Evolutionary conservation across 2,113 vertebrate species (phyloP).

Genomic region (Penelope pileata): DNA sequence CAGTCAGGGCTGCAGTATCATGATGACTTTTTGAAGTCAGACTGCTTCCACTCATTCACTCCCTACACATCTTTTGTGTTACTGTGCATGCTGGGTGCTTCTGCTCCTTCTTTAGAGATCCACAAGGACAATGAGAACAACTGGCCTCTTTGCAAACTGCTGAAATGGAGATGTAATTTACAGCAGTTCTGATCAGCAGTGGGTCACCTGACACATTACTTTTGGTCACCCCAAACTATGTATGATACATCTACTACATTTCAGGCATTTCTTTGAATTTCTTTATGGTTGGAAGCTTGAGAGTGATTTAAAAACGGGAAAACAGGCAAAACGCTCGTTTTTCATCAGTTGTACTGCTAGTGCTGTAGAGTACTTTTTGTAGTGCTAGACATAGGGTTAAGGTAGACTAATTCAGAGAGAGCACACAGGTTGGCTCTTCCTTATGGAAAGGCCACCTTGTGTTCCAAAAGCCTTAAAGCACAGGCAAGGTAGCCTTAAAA

Average conservation of each 20-base stretch:
- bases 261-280: not conserved
- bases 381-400: not conserved
- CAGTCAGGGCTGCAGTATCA: not conserved
- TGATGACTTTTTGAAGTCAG: not conserved
- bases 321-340: not conserved
- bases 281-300: not conserved
- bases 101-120: not conserved
- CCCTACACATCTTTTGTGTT: not conserved
- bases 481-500: not conserved
- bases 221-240: not conserved
- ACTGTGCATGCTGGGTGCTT: not conserved
- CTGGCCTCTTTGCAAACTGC: accelerated
- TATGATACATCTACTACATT: not conserved
- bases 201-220: accelerated
- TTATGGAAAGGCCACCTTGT: not conserved
- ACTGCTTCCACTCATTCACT: not conserved
- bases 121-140: accelerated
- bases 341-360: not conserved
- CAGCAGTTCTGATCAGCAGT: accelerated
- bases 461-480: not conserved
- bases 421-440: not conserved
- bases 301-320: not conserved
- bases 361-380: not conserved
- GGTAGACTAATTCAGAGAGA: not conserved
- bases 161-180: not conserved